Evolutionary conservation across 2,888 invertebrate species (phyloP).

Genomic region (Mythimna lalbum): DNA sequence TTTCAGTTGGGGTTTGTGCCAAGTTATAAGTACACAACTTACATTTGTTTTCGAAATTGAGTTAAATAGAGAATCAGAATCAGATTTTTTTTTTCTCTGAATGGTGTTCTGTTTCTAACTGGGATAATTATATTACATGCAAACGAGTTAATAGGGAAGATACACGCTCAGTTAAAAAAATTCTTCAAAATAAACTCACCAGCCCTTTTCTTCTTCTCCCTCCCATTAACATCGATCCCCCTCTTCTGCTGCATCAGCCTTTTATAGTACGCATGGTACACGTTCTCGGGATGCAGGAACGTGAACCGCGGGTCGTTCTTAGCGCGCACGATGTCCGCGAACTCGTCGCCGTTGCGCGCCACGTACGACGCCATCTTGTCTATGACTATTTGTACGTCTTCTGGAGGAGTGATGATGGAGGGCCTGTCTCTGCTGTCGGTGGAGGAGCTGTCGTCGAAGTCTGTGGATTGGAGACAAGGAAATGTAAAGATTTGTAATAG

Average conservation of each 20-base stretch:
- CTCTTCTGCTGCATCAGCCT: slow-evolving; percentile 82
- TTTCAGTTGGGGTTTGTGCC: no score
- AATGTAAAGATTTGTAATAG: not conserved
- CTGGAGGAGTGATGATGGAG: slow-evolving; percentile 92
- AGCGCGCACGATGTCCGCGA: slow-evolving; percentile 96
- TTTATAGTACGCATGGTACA: slow-evolving; percentile 95
- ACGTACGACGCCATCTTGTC: slow-evolving; percentile 99
- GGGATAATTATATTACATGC: no score
- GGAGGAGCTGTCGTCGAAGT: slow-evolving; percentile 80
- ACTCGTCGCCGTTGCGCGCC: slow-evolving; percentile 98
- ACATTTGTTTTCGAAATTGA: no score
- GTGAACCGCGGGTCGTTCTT: slow-evolving; percentile 97
- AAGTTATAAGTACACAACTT: no score
- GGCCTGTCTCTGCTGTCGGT: slow-evolving; percentile 77
- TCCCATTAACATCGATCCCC: slow-evolving; percentile 73
- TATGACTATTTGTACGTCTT: slow-evolving; percentile 96
- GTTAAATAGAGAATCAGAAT: no score
- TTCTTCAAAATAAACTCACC: slow-evolving; percentile 47
- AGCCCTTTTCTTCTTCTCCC: slow-evolving; percentile 63
- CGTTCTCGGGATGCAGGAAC: slow-evolving; percentile 95
- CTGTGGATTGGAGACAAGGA: slow-evolving; percentile 49
- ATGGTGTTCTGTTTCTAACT: no score
- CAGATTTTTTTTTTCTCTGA: no score
- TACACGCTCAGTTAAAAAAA: no score
- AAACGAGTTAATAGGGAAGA: no score